Evolutionary conservation across 2,797 vertebrate genomes (phyloP), one percentile per base, ranked within the genome.

Genomic region (Acomys russatus): DNA sequence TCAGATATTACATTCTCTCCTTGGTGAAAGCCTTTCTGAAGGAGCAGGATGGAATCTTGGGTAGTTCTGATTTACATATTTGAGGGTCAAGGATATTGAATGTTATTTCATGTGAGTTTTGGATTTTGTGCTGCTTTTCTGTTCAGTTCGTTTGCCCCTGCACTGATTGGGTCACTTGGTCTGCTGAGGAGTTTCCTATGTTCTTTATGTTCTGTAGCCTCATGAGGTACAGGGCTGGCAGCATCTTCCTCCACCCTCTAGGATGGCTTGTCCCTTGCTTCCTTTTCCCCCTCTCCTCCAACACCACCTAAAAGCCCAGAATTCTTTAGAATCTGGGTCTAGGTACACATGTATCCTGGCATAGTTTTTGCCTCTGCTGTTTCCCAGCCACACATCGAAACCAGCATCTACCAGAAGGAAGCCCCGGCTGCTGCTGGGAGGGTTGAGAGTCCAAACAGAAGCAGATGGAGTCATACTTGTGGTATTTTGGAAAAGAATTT

Each of bases 261-360:
- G 56, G 56, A 59, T 14, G 12, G 14, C 56, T 59, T 59, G 12
- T 59, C 56, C 14, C 56, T 59, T 59, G 56, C 12, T 17, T 14
- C 56, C 56, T 59, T 44, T 3, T 44, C 44, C 44, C 44, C 3
- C 44, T 44, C 44, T 44, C 44, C 44, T 44, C 44, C 44, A 44
- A 44, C 44, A 44, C 44, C 44, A 44, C 98, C 98, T 98, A 94
- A 98, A 99, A 85, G 96, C 80, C 98, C 98, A 99, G 92, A 98
- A 98, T 51, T 97, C 97, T 25, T 5, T 76, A 87, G 98, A 92
- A 28, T 97, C 83, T 9, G 84, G 44, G 25, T 98, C 97, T n/a
- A 98, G 85, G 77, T 38, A 44, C 44, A 92, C 83, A 63, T 98
- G 98, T 88, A 97, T 98, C 38, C 0, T 95, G 66, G 98, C 98